A percentile compares a stretch with the other conserved stretches of the same genome.
These are phyloP conservation scores for Hermatobates lingyangjiaoensis DNA, from an alignment of 1,140 invertebrate genomes.

Conservation along the genomic window DNA sequence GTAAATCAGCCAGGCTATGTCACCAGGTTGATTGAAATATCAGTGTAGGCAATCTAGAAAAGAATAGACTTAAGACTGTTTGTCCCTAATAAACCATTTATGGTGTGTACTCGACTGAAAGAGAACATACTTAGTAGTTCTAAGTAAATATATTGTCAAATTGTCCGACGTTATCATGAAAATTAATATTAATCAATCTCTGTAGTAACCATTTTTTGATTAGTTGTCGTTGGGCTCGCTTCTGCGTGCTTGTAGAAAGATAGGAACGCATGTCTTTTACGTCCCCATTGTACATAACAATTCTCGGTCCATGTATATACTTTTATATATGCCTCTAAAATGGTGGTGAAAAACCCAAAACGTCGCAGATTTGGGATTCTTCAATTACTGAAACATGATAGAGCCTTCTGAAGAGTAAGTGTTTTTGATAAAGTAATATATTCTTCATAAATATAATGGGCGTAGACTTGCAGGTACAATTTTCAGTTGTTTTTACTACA, in stretches of 20 bases:
- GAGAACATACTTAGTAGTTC: no score
- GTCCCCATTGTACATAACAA: neutral
- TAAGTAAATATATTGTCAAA: no score
- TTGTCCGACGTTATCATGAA: no score
- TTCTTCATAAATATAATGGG: conserved; percentile 6
- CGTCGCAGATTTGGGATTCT: conserved; percentile 27
- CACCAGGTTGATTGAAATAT: no score
- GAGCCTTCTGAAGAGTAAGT: conserved; percentile 31
- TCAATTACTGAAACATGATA: conserved; percentile 28
- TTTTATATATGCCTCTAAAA: conserved; percentile 29
- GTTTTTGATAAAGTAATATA: conserved; percentile 4
- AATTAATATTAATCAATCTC: neutral
- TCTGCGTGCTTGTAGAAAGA: neutral
- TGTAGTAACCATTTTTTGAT: neutral
- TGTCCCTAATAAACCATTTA: no score
- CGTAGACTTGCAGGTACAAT: conserved; percentile 7
- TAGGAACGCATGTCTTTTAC: neutral
- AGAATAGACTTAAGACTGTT: no score
- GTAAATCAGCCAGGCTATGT: no score
- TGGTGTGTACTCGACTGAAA: no score
- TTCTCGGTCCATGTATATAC: neutral
- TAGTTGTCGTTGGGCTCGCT: neutral
- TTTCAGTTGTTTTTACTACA: neutral
- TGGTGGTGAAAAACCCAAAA: conserved; percentile 27
- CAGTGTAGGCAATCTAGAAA: no score